These are phyloP conservation scores for Nezara viridula DNA, from an alignment of 2,888 invertebrate species.

Conservation along the genomic window DNA sequence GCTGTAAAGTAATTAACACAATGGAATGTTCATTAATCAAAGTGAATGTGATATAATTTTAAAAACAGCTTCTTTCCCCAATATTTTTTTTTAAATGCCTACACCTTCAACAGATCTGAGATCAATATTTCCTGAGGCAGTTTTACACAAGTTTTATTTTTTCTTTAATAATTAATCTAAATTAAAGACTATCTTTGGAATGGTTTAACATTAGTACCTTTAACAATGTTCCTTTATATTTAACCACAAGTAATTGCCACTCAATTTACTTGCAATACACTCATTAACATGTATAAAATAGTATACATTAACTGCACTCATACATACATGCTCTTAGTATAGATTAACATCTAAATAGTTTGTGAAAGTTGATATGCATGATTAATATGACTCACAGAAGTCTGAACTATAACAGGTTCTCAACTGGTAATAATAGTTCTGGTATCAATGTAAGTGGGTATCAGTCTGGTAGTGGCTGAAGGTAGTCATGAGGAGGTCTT, in stretches of 20 bases:
- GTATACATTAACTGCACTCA: neutral
- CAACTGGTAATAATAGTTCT: conserved; percentile 45
- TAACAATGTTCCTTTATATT: neutral
- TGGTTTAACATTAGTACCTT: neutral
- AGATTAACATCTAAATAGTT: neutral
- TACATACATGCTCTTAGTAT: neutral
- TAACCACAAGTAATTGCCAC: neutral
- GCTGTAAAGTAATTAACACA: neutral
- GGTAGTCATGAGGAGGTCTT: conserved; percentile 73
- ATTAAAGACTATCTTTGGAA: conserved; percentile 23
- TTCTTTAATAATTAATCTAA: neutral
- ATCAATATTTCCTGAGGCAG: neutral
- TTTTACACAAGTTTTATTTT: neutral
- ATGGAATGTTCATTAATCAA: neutral
- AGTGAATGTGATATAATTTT: neutral
- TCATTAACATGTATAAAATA: too few relatives aligned
- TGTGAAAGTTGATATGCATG: neutral
- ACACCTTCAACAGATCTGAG: conserved; percentile 3
- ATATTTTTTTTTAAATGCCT: neutral
- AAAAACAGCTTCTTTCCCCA: neutral
- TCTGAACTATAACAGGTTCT: conserved; percentile 51
- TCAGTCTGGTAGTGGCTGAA: conserved; percentile 72
- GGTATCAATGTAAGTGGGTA: conserved; percentile 39
- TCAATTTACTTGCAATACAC: neutral
- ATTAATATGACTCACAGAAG: neutral